Evolutionary conservation across 2,797 vertebrate genomes (phyloP).

Genomic region (Hirundo rustica): DNA sequence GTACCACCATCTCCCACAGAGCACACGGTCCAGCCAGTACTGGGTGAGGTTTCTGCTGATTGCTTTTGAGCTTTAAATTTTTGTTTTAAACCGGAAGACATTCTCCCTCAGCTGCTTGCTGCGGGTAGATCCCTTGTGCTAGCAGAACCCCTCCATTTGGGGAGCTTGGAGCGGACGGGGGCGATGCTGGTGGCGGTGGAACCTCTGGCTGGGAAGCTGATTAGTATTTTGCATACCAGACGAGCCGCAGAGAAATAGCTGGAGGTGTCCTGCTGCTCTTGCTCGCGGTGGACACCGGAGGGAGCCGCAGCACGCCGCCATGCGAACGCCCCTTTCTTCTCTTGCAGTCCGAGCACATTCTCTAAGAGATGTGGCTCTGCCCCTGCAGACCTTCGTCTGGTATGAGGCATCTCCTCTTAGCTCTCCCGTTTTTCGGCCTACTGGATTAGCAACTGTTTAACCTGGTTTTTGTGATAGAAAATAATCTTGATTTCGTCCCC

Average conservation of each 20-base stretch:
- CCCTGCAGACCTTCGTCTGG: background rate
- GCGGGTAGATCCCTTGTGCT: background rate
- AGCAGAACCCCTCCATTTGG: background rate
- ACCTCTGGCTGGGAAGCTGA: background rate
- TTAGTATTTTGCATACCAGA: accelerated
- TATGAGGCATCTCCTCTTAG: background rate
- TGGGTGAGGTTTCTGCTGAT: background rate
- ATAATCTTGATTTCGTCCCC: background rate
- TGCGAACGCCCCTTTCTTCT: background rate
- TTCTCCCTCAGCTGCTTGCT: background rate
- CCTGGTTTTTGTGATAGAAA: background rate
- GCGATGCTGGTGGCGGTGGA: background rate
- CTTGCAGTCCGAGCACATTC: background rate
- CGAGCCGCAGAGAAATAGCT: background rate
- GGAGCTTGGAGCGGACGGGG: accelerated
- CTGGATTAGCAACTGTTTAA: background rate
- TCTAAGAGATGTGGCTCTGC: background rate
- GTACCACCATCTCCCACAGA: background rate
- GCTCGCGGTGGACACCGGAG: conserved; percentile 13
- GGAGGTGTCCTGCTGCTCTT: background rate
- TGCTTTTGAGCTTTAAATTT: background rate
- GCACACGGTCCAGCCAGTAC: background rate
- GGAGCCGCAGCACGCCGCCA: conserved; percentile 21
- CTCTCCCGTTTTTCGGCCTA: background rate
- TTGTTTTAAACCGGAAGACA: background rate